Evolutionary conservation across 1,140 invertebrate genomes (phyloP).

Genomic region (Bombyx mori): DNA sequence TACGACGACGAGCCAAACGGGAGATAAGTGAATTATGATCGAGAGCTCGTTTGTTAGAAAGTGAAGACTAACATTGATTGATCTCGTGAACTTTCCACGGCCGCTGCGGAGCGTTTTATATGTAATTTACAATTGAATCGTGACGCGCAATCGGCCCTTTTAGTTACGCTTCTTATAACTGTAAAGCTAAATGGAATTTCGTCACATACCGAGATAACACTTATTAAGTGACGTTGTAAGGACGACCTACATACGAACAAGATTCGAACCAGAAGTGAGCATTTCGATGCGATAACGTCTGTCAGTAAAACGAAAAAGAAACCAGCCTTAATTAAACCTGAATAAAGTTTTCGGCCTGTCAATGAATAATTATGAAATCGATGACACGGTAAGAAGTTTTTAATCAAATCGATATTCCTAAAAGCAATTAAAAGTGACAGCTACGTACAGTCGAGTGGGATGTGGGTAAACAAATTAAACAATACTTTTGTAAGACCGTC

Average conservation of each 20-base stretch:
- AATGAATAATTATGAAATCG: slow-evolving; percentile 17
- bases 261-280: neutral
- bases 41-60: slow-evolving; percentile 20
- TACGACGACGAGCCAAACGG: neutral
- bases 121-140: slow-evolving; percentile 31
- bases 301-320: slow-evolving; percentile 10
- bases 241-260: slow-evolving; percentile 2
- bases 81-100: slow-evolving; percentile 20
- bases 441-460: slow-evolving; percentile 28
- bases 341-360: slow-evolving; percentile 14
- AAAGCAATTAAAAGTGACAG: slow-evolving; percentile 43
- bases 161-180: slow-evolving; percentile 34
- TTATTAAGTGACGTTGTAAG: slow-evolving; percentile 29
- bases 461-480: slow-evolving; percentile 4
- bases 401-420: slow-evolving; percentile 36
- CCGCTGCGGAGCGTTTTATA: slow-evolving; percentile 12
- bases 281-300: slow-evolving; percentile 18
- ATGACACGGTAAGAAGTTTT: slow-evolving; percentile 16
- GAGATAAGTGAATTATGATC: slow-evolving; percentile 16
- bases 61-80: slow-evolving; percentile 24
- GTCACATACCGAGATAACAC: slow-evolving; percentile 39
- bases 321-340: slow-evolving; percentile 28
- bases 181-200: slow-evolving; percentile 35
- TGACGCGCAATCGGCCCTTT: slow-evolving; percentile 24
- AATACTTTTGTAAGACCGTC: slow-evolving; percentile 9